Base-by-base conservation (phyloP, 2,797 vertebrate genomes). In the Petrocephalus schoutedeni region DNA sequence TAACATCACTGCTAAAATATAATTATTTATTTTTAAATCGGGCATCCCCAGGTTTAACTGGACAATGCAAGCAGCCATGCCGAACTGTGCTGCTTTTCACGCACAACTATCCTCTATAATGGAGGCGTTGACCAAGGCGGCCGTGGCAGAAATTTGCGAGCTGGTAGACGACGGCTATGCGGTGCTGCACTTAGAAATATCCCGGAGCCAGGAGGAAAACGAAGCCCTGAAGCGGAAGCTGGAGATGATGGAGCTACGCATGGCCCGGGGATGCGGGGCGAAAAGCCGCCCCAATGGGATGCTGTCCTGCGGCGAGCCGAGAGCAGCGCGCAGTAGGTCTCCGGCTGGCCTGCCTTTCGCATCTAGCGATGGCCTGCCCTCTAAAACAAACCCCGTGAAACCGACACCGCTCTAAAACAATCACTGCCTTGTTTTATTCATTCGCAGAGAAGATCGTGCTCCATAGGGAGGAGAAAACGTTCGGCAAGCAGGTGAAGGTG, bases 71-170 rank as follows among this genome's bases (percentile, higher is more conserved):
- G 32, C 67, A 74, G 85, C 57, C 54, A 95, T 95, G 95, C 92
- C 94, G 53, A 92, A 94, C 45, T 92, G 91, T 87, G 92, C 93
- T 0, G 89, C 91, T 49, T 91, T 96, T 90, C 95, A 95, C 90
- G 36, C 92, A 41, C 95, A 95, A 92, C 94, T 96, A 58, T 94
- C 95, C 80, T 94, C 94, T 90, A 94, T 96, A 89, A 94, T 96
- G 95, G 95, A 96, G 93, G 94, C 92, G 0, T 91, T 96, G 89
- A 94, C 95, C 0, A 95, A 95, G 85, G 91, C 95, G 67, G 95
- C 95, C 21, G 94, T 96, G 92, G 94, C 95, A 85, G 94, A 96
- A 88, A 95, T 96, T 90, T 95, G 94, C 85, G 94, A 95, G 92
- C 94, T 96, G 0, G 95, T 96, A 89, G 95, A 96, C 90, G 90